Percentiles rank a stretch among this genome's conserved stretches.
Evolutionary conservation across 2,797 vertebrate species (phyloP).

Genomic region (Clarias laeviceps): DNA sequence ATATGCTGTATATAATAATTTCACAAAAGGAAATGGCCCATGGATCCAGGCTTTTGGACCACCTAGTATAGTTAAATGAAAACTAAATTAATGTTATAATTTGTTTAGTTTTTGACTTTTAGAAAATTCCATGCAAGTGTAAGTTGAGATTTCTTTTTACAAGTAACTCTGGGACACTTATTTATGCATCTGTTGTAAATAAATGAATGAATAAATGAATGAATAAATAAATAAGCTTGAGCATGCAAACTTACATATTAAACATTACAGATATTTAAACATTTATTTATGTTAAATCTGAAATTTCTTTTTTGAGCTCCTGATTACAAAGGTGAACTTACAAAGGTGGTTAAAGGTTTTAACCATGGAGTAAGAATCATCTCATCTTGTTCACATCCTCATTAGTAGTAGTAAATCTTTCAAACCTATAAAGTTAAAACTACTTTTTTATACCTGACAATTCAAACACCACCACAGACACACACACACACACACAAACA

Average conservation of each 20-base stretch:
- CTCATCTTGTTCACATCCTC: background rate
- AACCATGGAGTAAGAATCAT: background rate
- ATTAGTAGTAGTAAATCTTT: background rate
- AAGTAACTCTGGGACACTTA: background rate
- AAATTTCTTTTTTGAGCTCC: background rate
- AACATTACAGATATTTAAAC: background rate
- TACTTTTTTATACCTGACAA: background rate
- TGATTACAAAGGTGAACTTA: too few relatives aligned
- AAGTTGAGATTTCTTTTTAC: background rate
- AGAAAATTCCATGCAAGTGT: background rate
- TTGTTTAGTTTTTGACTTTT: background rate
- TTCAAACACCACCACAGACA: slow-evolving; percentile 32
- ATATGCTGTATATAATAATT: too few relatives aligned
- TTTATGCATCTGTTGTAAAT: background rate
- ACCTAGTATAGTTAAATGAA: too few relatives aligned
- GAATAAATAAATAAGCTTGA: background rate
- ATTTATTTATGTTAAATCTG: background rate
- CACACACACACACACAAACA: background rate
- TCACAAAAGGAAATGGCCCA: too few relatives aligned
- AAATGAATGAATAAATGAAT: background rate
- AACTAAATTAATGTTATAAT: background rate
- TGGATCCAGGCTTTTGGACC: too few relatives aligned
- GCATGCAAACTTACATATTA: background rate
- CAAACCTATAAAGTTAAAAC: background rate
- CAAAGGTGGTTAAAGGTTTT: background rate